Percentiles rank a stretch among this genome's conserved stretches.
phyloP scores from a whole-genome alignment of 2,113 vertebrate genomes.

The Rhinoderma darwinii region DNA sequence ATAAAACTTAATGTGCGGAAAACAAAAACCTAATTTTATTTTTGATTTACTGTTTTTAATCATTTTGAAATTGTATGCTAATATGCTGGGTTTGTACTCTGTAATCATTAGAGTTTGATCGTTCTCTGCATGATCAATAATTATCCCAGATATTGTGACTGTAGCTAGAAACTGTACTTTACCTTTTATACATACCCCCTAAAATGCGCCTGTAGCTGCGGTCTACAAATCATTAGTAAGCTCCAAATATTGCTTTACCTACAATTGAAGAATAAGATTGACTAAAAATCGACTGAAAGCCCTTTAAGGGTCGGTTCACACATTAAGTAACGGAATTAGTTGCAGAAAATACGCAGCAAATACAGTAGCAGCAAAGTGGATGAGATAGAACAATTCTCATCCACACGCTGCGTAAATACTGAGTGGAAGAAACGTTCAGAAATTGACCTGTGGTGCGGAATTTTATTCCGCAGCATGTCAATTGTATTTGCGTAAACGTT shows the following conservation, averaged over 20 bases:
- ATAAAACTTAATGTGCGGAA: conserved; percentile 6
- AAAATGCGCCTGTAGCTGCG: not conserved
- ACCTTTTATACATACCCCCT: not conserved
- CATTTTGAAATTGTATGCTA: not conserved
- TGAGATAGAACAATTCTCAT: too few relatives aligned
- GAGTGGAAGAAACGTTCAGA: too few relatives aligned
- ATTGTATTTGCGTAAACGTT: too few relatives aligned
- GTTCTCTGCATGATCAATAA: not conserved
- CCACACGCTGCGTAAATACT: too few relatives aligned
- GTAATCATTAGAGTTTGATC: conserved; percentile 1
- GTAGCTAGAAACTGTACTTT: not conserved
- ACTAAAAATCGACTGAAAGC: not conserved
- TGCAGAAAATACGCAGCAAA: too few relatives aligned
- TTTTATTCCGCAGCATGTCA: too few relatives aligned
- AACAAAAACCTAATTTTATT: conserved; percentile 6
- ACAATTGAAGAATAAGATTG: not conserved
- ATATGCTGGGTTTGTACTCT: not conserved
- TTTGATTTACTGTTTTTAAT: conserved; percentile 17
- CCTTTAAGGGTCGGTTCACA: not conserved
- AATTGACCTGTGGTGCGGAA: too few relatives aligned
- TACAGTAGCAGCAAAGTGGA: too few relatives aligned
- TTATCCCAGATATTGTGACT: not conserved
- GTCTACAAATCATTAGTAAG: not conserved
- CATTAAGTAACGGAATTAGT: too few relatives aligned
- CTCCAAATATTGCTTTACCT: not conserved